Percentiles rank a stretch among this genome's conserved stretches.
phyloP scores from a whole-genome alignment of 1,140 invertebrate genomes.

The Lucilia cuprina region DNA sequence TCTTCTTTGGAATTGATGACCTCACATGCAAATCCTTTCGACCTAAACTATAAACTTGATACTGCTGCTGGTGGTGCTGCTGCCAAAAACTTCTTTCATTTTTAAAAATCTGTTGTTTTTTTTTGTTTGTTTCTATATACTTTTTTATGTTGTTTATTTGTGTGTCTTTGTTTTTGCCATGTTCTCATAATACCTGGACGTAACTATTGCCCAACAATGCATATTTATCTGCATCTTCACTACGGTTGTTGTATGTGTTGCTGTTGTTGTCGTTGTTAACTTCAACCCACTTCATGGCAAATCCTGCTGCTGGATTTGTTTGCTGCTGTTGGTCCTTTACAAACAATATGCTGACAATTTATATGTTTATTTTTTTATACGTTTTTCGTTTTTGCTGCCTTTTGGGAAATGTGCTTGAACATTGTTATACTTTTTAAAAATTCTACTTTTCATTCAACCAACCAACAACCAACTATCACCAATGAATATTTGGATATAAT shows the following conservation, averaged over 20 bases:
- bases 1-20: constrained; percentile 29
- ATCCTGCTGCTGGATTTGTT: background rate
- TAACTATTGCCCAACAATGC: constrained; percentile 14
- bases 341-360: constrained; percentile 28
- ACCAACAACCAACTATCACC: background rate
- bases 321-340: background rate
- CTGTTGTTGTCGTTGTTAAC: no score
- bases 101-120: no score
- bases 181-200: background rate
- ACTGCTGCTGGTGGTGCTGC: background rate
- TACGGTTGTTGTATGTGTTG: no score
- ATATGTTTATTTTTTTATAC: background rate
- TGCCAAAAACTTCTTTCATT: background rate
- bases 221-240: background rate
- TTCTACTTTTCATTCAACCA: background rate
- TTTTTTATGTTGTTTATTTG: background rate
- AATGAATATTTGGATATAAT: constrained; percentile 14
- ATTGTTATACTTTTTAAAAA: background rate
- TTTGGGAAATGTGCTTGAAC: constrained; percentile 11
- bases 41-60: constrained; percentile 22
- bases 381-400: background rate
- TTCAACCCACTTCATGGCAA: background rate
- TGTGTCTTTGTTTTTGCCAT: background rate
- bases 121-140: no score
- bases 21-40: constrained; percentile 19